Evolutionary conservation across 2,888 invertebrate genomes (phyloP).

Genomic region (Artemia sinica): DNA sequence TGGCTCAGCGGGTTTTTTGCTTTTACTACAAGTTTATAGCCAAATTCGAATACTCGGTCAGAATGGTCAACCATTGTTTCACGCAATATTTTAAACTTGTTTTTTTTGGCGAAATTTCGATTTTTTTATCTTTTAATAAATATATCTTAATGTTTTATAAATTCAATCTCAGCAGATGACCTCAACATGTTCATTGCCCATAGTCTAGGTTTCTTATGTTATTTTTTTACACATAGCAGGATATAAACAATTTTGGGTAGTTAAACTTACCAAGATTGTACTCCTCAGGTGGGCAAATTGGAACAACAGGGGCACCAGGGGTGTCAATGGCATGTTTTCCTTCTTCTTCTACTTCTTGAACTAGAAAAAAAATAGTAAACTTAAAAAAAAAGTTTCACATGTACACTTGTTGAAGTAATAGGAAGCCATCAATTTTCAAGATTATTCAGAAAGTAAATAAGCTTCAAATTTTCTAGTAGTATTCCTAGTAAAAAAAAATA

Average conservation of each 20-base stretch:
- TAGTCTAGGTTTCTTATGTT: neutral
- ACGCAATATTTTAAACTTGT: too few relatives aligned
- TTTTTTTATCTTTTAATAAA: neutral
- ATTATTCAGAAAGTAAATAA: too few relatives aligned
- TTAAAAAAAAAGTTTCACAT: too few relatives aligned
- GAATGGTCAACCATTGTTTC: too few relatives aligned
- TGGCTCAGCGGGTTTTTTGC: too few relatives aligned
- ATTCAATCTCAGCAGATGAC: neutral
- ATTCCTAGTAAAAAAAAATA: neutral
- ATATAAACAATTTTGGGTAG: neutral
- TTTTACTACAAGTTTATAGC: too few relatives aligned
- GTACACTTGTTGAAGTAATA: too few relatives aligned
- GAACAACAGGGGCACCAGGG: slow-evolving; percentile 72
- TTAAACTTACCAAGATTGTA: slow-evolving; percentile 57
- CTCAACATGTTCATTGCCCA: neutral
- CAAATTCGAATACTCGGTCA: too few relatives aligned
- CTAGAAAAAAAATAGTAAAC: slow-evolving; percentile 35
- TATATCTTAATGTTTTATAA: neutral
- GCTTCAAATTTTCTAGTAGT: neutral
- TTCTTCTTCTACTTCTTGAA: slow-evolving; percentile 84
- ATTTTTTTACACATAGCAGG: neutral
- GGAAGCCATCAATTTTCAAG: too few relatives aligned
- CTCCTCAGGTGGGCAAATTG: slow-evolving; percentile 79
- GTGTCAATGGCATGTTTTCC: slow-evolving; percentile 92
- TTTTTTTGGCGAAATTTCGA: neutral